Percentiles rank a stretch among this genome's conserved stretches.
phyloP scores from a whole-genome alignment of 2,113 vertebrate genomes.

The Scalopus aquaticus region DNA sequence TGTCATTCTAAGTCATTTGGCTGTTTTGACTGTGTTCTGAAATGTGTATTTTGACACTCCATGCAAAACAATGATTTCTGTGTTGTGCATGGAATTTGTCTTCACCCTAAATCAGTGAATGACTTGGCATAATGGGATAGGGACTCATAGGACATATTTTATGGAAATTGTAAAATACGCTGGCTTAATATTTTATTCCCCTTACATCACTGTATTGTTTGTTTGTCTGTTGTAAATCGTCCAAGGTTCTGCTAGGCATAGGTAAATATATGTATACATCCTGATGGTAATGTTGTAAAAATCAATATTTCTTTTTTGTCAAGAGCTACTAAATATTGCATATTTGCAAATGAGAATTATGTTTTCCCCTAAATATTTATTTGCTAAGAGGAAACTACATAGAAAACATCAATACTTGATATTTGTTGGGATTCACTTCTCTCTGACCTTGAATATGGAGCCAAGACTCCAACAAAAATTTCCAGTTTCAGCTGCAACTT shows the following conservation, averaged over 20 bases:
- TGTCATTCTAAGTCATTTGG: neutral
- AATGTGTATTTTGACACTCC: neutral
- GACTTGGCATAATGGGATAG: neutral
- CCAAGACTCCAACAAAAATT: slow-evolving; percentile 33
- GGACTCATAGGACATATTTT: neutral
- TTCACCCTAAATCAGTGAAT: neutral
- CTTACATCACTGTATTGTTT: neutral
- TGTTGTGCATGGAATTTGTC: neutral
- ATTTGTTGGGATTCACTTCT: neutral
- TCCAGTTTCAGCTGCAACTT: slow-evolving; percentile 1
- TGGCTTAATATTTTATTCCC: neutral
- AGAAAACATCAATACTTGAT: neutral
- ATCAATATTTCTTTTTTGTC: slow-evolving; percentile 28
- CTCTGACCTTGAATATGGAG: slow-evolving; percentile 31
- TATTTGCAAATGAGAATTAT: slow-evolving; percentile 39
- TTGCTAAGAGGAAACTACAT: neutral
- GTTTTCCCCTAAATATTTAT: slow-evolving; percentile 31
- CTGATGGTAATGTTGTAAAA: slow-evolving; percentile 11
- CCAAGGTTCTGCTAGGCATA: slow-evolving; percentile 13
- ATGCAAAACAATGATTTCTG: neutral
- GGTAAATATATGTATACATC: neutral
- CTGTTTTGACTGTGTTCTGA: neutral
- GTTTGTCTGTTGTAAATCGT: slow-evolving; percentile 15
- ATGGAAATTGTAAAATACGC: neutral
- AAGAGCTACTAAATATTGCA: slow-evolving; percentile 27